These are phyloP conservation scores for Anthonomus grandis DNA, from an alignment of 1,140 invertebrate species.

Conservation along the genomic window DNA sequence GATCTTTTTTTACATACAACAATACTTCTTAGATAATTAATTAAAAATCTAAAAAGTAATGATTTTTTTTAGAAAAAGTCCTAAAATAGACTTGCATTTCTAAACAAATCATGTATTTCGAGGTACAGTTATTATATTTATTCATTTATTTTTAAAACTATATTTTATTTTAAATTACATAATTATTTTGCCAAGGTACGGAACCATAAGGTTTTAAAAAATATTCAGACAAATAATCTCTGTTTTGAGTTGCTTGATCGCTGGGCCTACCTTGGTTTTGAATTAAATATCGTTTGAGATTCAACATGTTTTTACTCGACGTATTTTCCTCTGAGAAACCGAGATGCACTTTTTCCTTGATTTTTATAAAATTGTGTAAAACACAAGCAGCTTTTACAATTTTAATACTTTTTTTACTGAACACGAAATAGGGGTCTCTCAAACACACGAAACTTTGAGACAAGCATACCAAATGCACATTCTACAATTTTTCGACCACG, in stretches of 20 bases:
- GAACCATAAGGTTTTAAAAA: background rate
- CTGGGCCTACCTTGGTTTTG: background rate
- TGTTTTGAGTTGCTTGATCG: background rate
- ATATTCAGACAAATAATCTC: too few species aligned
- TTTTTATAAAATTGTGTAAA: background rate
- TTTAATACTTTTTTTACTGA: background rate
- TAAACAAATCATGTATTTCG: too few species aligned
- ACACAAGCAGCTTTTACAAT: background rate
- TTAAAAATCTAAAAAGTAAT: too few species aligned
- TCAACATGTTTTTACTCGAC: background rate
- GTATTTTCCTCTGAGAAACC: background rate
- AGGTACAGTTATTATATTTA: too few species aligned
- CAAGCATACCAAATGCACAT: background rate
- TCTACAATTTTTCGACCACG: background rate
- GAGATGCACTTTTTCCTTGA: background rate
- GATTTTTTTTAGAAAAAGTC: too few species aligned
- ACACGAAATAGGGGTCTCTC: background rate
- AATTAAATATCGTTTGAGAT: background rate
- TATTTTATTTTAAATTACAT: too few species aligned
- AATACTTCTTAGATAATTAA: too few species aligned
- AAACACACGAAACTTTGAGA: background rate
- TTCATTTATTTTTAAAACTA: too few species aligned
- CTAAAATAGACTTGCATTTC: too few species aligned
- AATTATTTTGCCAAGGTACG: background rate
- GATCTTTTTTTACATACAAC: too few species aligned